A percentile compares a stretch with the other conserved stretches of the same genome.
Conservation (phyloP, 2,797 vertebrate genomes). For the Varecia variegata region DNA sequence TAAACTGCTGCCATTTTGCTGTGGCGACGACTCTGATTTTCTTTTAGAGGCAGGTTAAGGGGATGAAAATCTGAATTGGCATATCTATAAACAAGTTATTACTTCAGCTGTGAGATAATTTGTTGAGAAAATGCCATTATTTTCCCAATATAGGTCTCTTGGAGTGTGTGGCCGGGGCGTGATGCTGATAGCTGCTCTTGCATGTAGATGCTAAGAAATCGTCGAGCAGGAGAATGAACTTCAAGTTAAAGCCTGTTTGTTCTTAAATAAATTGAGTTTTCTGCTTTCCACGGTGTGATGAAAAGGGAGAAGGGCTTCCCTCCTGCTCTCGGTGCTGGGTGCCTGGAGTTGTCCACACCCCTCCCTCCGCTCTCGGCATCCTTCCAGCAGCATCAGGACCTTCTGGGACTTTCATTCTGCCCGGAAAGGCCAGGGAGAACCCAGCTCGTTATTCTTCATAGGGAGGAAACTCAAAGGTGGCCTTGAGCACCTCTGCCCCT, state of each 20-base stretch:
- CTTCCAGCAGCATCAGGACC: not conserved
- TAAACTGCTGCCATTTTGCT: constrained; percentile 32
- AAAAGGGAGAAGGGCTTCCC: not conserved
- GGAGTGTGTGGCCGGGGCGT: not conserved
- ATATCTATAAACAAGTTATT: constrained; percentile 72
- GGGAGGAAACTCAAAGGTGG: not conserved
- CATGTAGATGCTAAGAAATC: constrained; percentile 1
- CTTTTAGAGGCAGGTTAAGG: constrained; percentile 43
- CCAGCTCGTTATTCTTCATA: not conserved
- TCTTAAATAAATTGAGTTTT: constrained; percentile 68
- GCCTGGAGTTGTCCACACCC: not conserved
- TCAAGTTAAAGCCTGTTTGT: constrained; percentile 56
- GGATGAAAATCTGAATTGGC: constrained; percentile 65
- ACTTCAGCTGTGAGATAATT: constrained; percentile 36
- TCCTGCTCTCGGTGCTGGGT: not conserved
- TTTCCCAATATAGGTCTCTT: constrained; percentile 48
- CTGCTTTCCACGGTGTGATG: not conserved
- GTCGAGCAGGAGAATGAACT: not conserved
- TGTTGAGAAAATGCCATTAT: constrained; percentile 65
- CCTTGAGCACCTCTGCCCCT: not conserved
- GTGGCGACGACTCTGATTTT: not conserved
- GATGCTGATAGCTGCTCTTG: not conserved
- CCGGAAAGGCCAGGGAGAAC: not conserved
- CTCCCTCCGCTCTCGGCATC: not conserved
- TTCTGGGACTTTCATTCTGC: not conserved